Evolutionary conservation across 2,797 vertebrate genomes (phyloP).

Genomic region (Aldrovandia affinis): DNA sequence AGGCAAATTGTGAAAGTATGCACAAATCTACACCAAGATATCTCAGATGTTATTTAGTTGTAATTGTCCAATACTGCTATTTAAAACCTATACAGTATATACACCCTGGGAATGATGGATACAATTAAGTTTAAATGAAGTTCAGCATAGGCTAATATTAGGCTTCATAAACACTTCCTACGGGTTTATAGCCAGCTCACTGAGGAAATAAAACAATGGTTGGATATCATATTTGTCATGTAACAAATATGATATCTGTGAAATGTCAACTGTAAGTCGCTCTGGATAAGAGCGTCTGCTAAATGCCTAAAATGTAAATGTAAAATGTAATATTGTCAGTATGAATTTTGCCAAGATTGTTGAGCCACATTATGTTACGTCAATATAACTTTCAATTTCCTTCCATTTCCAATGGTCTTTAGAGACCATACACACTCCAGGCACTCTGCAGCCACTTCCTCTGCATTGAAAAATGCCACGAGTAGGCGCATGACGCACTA

Average conservation of each 20-base stretch:
- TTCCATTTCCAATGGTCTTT: background rate
- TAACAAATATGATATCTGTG: too few relatives aligned
- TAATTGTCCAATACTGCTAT: background rate
- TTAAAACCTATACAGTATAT: background rate
- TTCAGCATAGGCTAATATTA: background rate
- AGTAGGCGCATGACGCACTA: constrained; percentile 12
- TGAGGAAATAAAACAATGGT: background rate
- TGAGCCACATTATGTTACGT: background rate
- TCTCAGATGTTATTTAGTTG: too few relatives aligned
- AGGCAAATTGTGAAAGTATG: background rate
- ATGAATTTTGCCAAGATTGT: background rate
- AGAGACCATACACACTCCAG: background rate
- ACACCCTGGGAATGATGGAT: background rate
- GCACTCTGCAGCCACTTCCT: background rate
- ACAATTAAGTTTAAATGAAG: too few relatives aligned
- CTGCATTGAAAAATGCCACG: background rate
- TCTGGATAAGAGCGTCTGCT: too few relatives aligned
- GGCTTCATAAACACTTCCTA: background rate
- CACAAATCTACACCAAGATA: too few relatives aligned
- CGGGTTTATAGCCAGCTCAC: background rate
- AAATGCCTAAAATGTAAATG: too few relatives aligned
- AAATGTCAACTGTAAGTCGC: too few relatives aligned
- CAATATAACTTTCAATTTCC: background rate
- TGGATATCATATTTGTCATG: background rate
- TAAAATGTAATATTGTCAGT: too few relatives aligned